Conservation (phyloP, 2,797 vertebrate species). For the Apodemus agrarius region DNA sequence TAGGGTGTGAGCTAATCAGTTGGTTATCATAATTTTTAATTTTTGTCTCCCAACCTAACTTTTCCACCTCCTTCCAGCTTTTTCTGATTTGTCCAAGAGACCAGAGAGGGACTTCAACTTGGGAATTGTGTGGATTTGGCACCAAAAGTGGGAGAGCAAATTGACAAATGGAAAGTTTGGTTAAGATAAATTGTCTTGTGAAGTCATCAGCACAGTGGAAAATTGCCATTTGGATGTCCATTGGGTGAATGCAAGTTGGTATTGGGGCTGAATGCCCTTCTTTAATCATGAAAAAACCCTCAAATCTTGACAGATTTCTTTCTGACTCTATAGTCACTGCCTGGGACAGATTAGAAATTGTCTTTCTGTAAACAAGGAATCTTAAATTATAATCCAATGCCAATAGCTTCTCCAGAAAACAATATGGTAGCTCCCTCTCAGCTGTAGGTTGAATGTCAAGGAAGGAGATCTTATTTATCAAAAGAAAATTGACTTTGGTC, state of each 20-base stretch:
- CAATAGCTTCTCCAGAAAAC: constrained; percentile 85
- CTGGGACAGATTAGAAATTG: constrained; percentile 16
- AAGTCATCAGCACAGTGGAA: constrained; percentile 86
- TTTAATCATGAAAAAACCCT: constrained; percentile 50
- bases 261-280: not conserved
- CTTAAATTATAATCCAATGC: constrained; percentile 85
- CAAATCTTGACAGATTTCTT: not conserved
- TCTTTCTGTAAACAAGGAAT: constrained; percentile 77
- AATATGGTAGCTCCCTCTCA: constrained; percentile 63
- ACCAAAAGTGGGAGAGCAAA: constrained; percentile 88
- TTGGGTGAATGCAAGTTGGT: constrained; percentile 79
- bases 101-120: constrained; percentile 86
- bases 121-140: constrained; percentile 78
- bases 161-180: constrained; percentile 85
- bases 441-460: constrained; percentile 54
- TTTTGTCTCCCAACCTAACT: not conserved
- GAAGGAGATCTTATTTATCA: constrained; percentile 67
- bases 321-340: not conserved
- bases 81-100: constrained; percentile 75
- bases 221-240: constrained; percentile 87
- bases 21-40: constrained; percentile 76
- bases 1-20: constrained; percentile 80
- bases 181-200: constrained; percentile 84
- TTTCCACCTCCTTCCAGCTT: not conserved
- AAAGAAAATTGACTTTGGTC: constrained; percentile 69